A percentile compares a stretch with the other conserved stretches of the same genome.
These are phyloP conservation scores for Neoitamus cyanurus DNA, from an alignment of 2,888 invertebrate genomes.

Conservation along the genomic window DNA sequence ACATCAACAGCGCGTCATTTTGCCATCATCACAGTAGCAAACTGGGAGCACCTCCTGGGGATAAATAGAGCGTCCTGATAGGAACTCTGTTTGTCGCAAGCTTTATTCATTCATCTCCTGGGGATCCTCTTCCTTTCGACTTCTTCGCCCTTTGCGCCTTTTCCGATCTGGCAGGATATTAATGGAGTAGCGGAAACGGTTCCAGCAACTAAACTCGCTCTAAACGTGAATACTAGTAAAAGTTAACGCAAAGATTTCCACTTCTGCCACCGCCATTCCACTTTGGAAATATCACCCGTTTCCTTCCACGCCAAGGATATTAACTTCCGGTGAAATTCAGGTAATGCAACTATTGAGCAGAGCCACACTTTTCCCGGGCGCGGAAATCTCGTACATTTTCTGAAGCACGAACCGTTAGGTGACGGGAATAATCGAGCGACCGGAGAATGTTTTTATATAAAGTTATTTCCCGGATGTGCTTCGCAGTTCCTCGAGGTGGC, in stretches of 20 bases:
- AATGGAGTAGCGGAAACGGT: not conserved
- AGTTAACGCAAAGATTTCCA: not conserved
- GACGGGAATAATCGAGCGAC: not conserved
- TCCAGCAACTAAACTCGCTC: not conserved
- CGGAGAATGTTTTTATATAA: not conserved
- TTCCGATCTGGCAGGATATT: not conserved
- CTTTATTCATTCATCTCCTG: not conserved
- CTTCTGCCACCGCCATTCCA: not conserved
- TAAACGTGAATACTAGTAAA: conserved; percentile 10
- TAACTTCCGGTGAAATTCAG: conserved; percentile 21
- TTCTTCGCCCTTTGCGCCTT: not conserved
- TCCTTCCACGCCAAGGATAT: not conserved
- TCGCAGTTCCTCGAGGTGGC: not conserved
- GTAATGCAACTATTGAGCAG: not conserved
- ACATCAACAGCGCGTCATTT: conserved; percentile 17
- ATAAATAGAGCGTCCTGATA: not conserved
- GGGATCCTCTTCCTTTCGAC: not conserved
- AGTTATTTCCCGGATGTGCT: not conserved
- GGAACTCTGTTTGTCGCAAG: not conserved
- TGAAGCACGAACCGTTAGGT: not conserved
- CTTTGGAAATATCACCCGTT: not conserved
- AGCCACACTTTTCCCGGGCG: not conserved
- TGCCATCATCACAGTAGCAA: not conserved
- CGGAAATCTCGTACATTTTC: not conserved
- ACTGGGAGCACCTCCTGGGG: not conserved